Evolutionary conservation across 2,888 invertebrate genomes (phyloP).

Genomic region (Parnassius mnemosyne): DNA sequence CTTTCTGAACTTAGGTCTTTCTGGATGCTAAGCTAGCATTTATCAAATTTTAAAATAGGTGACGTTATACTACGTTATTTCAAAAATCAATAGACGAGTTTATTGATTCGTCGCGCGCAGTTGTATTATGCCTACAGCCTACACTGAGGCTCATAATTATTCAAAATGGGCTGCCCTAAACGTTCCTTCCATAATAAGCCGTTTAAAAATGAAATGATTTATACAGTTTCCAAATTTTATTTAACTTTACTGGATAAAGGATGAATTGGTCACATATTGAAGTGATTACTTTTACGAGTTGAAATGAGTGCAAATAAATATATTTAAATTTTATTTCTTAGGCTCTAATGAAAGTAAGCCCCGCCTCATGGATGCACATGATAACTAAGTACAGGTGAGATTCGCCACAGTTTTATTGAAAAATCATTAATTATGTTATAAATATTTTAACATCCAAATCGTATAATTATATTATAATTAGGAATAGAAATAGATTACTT

Average conservation of each 20-base stretch:
- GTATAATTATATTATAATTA: no score
- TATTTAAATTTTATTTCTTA: no score
- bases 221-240: background rate
- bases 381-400: slow-evolving; percentile 92
- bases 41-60: slow-evolving; percentile 6
- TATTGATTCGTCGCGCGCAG: background rate
- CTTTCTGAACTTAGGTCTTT: background rate
- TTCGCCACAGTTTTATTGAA: background rate
- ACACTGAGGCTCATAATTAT: background rate
- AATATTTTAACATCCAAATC: no score
- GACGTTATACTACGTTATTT: slow-evolving; percentile 7
- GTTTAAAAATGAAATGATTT: background rate
- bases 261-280: background rate
- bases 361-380: slow-evolving; percentile 99
- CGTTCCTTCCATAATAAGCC: background rate
- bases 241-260: background rate
- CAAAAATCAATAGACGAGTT: slow-evolving; percentile 10
- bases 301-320: no score
- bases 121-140: background rate
- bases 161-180: background rate
- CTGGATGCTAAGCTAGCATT: background rate
- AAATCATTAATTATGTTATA: no score
- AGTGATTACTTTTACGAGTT: background rate
- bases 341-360: no score
- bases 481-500: no score